These are phyloP conservation scores for Cephus sareptanus DNA, from an alignment of 2,888 invertebrate species.

Conservation along the genomic window DNA sequence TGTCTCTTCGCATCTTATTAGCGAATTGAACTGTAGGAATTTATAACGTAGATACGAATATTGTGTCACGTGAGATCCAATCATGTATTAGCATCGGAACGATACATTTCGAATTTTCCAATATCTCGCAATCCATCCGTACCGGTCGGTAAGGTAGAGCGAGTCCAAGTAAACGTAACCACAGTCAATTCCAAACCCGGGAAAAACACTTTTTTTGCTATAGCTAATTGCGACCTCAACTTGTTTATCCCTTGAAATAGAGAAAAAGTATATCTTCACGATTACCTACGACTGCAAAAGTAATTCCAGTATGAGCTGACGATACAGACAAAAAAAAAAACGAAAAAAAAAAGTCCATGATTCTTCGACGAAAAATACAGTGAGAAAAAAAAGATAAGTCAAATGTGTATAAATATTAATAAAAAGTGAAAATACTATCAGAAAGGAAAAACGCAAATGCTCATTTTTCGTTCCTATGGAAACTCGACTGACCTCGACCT, in stretches of 20 bases:
- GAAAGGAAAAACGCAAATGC: neutral
- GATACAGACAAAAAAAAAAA: neutral
- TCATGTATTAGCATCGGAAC: neutral
- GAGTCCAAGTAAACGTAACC: neutral
- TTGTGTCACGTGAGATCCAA: neutral
- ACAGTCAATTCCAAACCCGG: neutral
- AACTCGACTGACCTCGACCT: neutral
- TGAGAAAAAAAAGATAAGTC: neutral
- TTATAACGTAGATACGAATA: neutral
- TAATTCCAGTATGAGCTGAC: neutral
- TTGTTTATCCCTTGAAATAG: neutral
- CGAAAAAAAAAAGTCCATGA: neutral
- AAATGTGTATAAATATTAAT: neutral
- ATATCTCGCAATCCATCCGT: neutral
- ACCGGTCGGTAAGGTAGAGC: neutral
- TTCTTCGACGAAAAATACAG: neutral
- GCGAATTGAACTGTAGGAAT: neutral
- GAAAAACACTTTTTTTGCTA: neutral
- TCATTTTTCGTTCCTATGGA: neutral
- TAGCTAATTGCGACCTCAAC: neutral
- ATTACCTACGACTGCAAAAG: neutral
- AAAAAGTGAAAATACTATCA: neutral
- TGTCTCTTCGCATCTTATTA: neutral
- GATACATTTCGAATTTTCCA: neutral
- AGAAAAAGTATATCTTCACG: neutral